These are phyloP conservation scores for Bombus picipes DNA, from an alignment of 1,140 invertebrate genomes.

Conservation along the genomic window DNA sequence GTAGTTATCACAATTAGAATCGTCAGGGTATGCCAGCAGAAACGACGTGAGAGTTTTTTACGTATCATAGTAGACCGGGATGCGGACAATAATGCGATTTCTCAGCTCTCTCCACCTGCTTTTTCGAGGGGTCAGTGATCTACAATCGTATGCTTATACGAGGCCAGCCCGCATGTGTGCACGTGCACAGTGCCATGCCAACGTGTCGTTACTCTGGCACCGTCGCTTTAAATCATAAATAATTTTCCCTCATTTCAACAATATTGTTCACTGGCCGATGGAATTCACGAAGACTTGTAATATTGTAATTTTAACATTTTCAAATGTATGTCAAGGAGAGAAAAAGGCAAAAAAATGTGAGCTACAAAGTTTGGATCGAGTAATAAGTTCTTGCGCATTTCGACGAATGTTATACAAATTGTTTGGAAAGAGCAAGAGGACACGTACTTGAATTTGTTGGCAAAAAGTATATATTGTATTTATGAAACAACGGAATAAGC, in stretches of 20 bases:
- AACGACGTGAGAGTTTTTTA: conserved; percentile 33
- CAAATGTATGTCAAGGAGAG: too few relatives aligned
- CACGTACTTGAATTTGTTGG: too few relatives aligned
- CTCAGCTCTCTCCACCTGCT: conserved; percentile 32
- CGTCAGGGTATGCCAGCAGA: background rate
- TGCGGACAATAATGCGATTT: conserved; percentile 48
- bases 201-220: background rate
- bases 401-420: too few relatives aligned
- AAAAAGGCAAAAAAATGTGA: background rate
- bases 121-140: conserved; percentile 35
- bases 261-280: background rate
- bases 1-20: conserved; percentile 40
- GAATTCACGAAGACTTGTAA: background rate
- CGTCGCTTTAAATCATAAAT: background rate
- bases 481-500: too few relatives aligned
- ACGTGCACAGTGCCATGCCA: background rate
- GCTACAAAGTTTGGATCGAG: background rate
- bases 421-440: too few relatives aligned
- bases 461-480: too few relatives aligned
- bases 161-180: background rate
- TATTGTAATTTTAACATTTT: too few relatives aligned
- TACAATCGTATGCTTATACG: background rate
- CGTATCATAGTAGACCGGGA: background rate
- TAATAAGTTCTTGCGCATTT: too few relatives aligned
- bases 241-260: background rate